Conservation (phyloP, 2,113 vertebrate genomes). For the Dasypus novemcinctus region DNA sequence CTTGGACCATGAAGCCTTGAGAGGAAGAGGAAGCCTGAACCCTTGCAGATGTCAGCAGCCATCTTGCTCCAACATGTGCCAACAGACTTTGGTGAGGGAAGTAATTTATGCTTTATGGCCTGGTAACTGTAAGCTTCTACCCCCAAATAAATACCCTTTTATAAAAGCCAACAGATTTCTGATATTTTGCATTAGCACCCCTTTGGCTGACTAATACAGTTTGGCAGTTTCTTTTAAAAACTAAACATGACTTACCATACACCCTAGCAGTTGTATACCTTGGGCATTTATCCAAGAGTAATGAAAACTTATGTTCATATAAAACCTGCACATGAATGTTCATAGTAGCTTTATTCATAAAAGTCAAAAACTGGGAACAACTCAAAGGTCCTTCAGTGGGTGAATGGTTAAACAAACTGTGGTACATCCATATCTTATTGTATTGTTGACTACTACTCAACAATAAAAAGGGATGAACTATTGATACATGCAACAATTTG, state of each 20-base stretch:
- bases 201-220: too few relatives aligned
- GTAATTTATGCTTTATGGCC: too few relatives aligned
- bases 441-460: background rate
- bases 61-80: too few relatives aligned
- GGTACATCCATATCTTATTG: background rate
- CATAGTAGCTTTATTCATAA: conserved; percentile 14
- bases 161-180: too few relatives aligned
- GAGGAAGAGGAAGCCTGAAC: too few relatives aligned
- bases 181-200: too few relatives aligned
- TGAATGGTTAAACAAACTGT: background rate
- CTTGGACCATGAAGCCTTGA: too few relatives aligned
- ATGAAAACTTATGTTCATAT: conserved; percentile 27
- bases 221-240: conserved; percentile 41
- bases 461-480: background rate
- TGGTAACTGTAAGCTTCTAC: too few relatives aligned
- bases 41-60: too few relatives aligned
- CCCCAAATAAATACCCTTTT: too few relatives aligned
- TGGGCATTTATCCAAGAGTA: conserved; percentile 22
- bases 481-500: background rate
- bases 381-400: background rate
- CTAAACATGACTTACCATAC: background rate
- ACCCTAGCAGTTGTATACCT: background rate
- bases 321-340: background rate
- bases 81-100: too few relatives aligned
- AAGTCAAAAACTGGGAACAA: background rate